Conservation (phyloP, 23 tunicate species). For the Trididemnum miniatum region DNA sequence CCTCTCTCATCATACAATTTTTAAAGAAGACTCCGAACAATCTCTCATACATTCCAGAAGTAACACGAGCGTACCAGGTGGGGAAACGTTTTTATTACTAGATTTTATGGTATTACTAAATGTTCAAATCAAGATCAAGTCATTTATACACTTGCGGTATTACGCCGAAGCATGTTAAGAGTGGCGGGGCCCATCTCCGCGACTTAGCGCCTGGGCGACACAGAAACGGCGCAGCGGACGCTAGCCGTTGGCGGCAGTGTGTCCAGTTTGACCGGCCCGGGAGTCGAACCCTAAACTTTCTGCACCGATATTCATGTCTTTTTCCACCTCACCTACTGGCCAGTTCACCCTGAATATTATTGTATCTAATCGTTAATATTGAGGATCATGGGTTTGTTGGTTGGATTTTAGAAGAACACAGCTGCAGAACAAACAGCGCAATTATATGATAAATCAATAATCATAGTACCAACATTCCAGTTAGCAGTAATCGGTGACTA, state of each 20-base stretch:
- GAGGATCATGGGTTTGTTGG: too few relatives aligned
- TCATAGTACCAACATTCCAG: too few relatives aligned
- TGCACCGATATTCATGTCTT: too few relatives aligned
- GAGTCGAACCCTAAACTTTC: neutral
- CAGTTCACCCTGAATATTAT: too few relatives aligned
- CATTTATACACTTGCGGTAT: neutral
- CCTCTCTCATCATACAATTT: constrained; percentile 38
- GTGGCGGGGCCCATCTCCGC: neutral
- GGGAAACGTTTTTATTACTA: neutral
- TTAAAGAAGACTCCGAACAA: neutral
- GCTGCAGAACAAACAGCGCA: too few relatives aligned
- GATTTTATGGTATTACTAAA: too few relatives aligned
- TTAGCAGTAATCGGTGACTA: too few relatives aligned
- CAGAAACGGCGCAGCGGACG: neutral
- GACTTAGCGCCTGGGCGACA: neutral
- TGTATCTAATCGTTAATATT: too few relatives aligned
- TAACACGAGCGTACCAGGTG: constrained; percentile 53
- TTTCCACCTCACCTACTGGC: too few relatives aligned
- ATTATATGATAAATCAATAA: too few relatives aligned
- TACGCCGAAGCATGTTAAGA: neutral
- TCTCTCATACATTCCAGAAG: constrained; percentile 5
- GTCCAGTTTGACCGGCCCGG: neutral
- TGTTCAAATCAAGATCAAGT: too few relatives aligned
- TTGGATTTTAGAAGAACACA: too few relatives aligned
- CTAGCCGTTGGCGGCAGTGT: neutral